A percentile compares a stretch with the other conserved stretches of the same genome.
These are phyloP conservation scores for Stenodema calcarata DNA, from an alignment of 2,888 invertebrate genomes.

Conservation along the genomic window DNA sequence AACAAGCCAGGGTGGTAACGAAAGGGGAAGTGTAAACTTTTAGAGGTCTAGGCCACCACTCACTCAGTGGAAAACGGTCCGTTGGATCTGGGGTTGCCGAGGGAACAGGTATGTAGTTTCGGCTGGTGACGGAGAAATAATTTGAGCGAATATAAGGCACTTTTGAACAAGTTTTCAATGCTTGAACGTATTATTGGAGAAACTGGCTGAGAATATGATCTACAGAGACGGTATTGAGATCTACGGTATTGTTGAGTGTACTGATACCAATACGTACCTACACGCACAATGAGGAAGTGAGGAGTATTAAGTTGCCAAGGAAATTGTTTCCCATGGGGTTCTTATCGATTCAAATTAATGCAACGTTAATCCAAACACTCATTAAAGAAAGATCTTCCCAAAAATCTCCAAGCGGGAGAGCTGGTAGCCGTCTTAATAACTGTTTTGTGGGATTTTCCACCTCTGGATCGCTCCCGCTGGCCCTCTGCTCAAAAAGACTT, in stretches of 20 bases:
- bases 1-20: no score
- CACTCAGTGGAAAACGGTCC: no score
- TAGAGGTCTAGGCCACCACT: no score
- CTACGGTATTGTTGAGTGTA: not conserved
- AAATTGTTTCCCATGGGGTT: not conserved
- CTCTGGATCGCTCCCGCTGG: not conserved
- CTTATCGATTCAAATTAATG: not conserved
- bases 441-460: slow-evolving; percentile 2
- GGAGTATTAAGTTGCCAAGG: not conserved
- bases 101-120: no score
- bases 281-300: not conserved
- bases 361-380: not conserved
- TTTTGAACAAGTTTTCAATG: no score
- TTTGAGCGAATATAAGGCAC: no score
- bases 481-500: not conserved
- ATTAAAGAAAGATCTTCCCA: not conserved
- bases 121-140: no score
- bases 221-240: no score
- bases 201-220: no score
- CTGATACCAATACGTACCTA: not conserved
- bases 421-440: not conserved
- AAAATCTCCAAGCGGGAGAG: not conserved
- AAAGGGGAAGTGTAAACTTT: no score
- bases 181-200: no score
- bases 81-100: no score